phyloP scores from a whole-genome alignment of 2,888 invertebrate genomes.

The Formica aserva region DNA sequence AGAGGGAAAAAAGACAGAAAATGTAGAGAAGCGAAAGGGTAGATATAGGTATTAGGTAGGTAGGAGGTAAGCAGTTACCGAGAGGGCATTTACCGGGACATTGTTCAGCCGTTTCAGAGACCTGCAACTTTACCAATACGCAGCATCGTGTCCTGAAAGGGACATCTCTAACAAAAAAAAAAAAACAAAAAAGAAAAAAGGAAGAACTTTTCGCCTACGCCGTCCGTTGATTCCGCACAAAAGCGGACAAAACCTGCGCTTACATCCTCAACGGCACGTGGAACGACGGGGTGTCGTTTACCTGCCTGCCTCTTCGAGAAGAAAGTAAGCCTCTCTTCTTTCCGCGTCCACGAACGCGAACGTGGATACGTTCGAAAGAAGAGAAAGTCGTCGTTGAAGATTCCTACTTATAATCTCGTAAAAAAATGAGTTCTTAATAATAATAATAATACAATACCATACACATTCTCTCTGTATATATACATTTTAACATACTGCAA shows the following conservation, averaged over 20 bases:
- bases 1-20: constrained; percentile 1
- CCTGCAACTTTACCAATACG: background rate
- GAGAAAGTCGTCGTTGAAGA: background rate
- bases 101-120: background rate
- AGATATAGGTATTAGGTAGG: background rate
- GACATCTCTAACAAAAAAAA: constrained; percentile 5
- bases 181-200: background rate
- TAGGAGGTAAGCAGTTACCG: constrained; percentile 7
- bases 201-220: background rate
- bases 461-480: background rate
- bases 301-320: constrained; percentile 25
- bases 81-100: constrained; percentile 13
- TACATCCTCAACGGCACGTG: background rate
- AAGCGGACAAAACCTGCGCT: constrained; percentile 19
- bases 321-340: background rate
- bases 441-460: background rate
- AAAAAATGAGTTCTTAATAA: background rate
- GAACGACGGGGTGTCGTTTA: constrained; percentile 3
- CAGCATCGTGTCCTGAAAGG: background rate
- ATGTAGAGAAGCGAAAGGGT: background rate
- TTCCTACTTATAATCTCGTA: background rate
- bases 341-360: background rate
- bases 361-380: background rate
- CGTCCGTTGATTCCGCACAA: constrained; percentile 7
- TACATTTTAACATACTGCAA: background rate